A percentile compares a stretch with the other conserved stretches of the same genome.
Evolutionary conservation across 2,797 vertebrate species (phyloP).

Genomic region (Otolemur crassicaudatus): DNA sequence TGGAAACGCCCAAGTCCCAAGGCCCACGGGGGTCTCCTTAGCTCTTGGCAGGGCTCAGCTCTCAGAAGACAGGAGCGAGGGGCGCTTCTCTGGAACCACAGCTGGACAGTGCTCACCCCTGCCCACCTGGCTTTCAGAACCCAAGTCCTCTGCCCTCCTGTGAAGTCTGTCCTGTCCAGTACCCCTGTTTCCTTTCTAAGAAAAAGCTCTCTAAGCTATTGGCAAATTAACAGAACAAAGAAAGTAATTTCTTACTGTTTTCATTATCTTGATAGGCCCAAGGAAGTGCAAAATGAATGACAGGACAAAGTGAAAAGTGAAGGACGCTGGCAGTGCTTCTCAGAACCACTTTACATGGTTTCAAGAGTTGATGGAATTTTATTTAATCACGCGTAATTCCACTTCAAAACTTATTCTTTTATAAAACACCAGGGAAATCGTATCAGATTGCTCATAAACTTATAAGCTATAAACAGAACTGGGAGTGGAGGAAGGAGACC

Average conservation of each 20-base stretch:
- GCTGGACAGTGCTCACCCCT: rapidly evolving
- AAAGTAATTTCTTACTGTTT: not conserved
- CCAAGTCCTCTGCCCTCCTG: not conserved
- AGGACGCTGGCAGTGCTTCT: not conserved
- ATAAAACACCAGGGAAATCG: not conserved
- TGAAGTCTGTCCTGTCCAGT: not conserved
- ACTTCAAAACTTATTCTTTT: slow-evolving; percentile 16
- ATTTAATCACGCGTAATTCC: not conserved
- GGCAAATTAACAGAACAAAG: not conserved
- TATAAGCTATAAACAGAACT: not conserved
- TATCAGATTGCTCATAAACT: not conserved
- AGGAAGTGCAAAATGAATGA: slow-evolving; percentile 35
- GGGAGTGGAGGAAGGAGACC: not conserved
- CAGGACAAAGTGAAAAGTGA: not conserved
- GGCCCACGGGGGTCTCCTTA: rapidly evolving
- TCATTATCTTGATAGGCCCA: not conserved
- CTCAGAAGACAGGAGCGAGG: not conserved
- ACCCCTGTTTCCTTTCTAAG: not conserved
- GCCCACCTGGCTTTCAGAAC: not conserved
- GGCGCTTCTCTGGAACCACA: too few species aligned
- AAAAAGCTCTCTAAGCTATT: not conserved
- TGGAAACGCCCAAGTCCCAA: not conserved
- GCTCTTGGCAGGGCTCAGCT: rapidly evolving
- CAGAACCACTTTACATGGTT: not conserved
- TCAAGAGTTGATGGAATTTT: not conserved